These are phyloP conservation scores for Euphydryas editha DNA, from an alignment of 2,888 invertebrate genomes.

Conservation along the genomic window DNA sequence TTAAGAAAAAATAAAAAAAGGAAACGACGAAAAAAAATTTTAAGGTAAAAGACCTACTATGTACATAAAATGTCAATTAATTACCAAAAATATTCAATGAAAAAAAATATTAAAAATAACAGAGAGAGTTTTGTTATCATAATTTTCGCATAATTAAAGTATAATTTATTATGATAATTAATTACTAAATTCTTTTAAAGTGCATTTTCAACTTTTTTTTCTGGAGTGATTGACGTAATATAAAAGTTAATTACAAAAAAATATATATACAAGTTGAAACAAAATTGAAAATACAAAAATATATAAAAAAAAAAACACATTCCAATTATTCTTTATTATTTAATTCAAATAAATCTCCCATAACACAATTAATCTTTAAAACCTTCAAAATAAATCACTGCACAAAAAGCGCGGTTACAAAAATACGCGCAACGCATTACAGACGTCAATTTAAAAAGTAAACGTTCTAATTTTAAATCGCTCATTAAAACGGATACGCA, in stretches of 20 bases:
- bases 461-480: constrained; percentile 60
- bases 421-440: constrained; percentile 31
- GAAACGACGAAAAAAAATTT: not conserved
- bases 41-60: not conserved
- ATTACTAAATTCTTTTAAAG: no score
- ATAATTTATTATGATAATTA: no score
- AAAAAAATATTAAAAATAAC: no score
- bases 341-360: not conserved
- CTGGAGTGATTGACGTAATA: no score
- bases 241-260: no score
- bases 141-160: no score
- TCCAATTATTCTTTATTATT: not conserved
- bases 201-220: no score
- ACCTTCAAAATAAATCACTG: constrained; percentile 30
- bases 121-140: no score
- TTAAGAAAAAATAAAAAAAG: constrained; percentile 24
- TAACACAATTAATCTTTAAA: not conserved
- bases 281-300: not conserved
- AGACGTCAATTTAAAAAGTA: constrained; percentile 58
- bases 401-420: constrained; percentile 19
- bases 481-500: constrained; percentile 64
- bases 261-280: no score
- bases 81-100: not conserved
- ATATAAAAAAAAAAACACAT: not conserved
- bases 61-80: not conserved